phyloP scores from a whole-genome alignment of 2,888 invertebrate genomes.

The Spisula solida region DNA sequence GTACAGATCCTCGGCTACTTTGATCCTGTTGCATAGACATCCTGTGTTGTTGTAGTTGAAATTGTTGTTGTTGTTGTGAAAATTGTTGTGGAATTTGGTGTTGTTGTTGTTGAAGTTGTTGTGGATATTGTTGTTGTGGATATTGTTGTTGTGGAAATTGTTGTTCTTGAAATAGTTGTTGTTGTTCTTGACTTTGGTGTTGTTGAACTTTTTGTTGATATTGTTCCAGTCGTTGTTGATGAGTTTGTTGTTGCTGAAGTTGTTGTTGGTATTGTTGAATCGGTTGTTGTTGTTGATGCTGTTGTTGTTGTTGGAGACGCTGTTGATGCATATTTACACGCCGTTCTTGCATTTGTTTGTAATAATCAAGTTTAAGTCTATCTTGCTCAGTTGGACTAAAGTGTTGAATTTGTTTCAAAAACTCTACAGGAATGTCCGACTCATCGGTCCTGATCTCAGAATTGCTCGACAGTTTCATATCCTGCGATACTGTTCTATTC shows the following conservation, averaged over 20 bases:
- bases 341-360: no score
- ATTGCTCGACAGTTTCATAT: conserved; percentile 20
- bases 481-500: conserved; percentile 19
- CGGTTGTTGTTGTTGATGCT: neutral
- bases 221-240: no score
- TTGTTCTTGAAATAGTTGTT: no score
- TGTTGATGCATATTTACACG: no score
- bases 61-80: neutral
- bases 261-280: neutral
- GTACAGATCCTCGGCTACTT: neutral
- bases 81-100: neutral
- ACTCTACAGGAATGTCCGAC: conserved; percentile 13
- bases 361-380: neutral
- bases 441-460: neutral
- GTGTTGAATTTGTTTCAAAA: conserved; percentile 30
- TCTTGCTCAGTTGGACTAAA: neutral
- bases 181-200: no score
- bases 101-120: neutral
- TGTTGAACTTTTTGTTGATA: neutral
- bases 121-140: neutral
- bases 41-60: neutral
- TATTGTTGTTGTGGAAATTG: neutral
- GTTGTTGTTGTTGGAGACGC: neutral
- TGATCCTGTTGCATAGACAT: neutral
- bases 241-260: no score